Percentiles rank a stretch among this genome's conserved stretches.
These are phyloP conservation scores for Alloplasta piceator DNA, from an alignment of 2,888 invertebrate genomes.

Conservation along the genomic window DNA sequence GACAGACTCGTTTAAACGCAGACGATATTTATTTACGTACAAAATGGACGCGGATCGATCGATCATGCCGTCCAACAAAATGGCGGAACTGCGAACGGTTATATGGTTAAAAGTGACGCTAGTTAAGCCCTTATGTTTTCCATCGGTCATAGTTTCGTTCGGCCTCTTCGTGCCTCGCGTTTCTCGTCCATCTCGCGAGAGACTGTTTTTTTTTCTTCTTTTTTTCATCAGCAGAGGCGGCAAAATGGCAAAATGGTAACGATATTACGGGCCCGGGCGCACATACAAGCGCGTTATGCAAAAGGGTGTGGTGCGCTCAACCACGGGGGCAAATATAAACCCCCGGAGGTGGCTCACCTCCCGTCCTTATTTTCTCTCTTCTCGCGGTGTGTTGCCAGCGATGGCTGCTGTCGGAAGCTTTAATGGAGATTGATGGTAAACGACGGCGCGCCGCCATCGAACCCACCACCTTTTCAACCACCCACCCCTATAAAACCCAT, in stretches of 20 bases:
- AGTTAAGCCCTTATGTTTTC: too few relatives aligned
- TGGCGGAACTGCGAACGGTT: too few relatives aligned
- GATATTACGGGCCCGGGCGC: constrained; percentile 72
- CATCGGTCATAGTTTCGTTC: constrained; percentile 13
- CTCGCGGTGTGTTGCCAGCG: constrained; percentile 66
- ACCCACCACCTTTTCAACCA: constrained; percentile 47
- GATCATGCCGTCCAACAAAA: too few relatives aligned
- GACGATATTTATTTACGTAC: too few relatives aligned
- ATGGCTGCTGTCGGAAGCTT: constrained; percentile 78
- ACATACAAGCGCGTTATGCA: constrained; percentile 69
- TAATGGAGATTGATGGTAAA: constrained; percentile 79
- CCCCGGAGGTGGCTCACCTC: constrained; percentile 52
- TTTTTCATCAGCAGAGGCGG: constrained; percentile 45
- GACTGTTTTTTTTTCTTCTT: neutral
- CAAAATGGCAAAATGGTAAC: constrained; percentile 66
- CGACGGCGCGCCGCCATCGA: constrained; percentile 64
- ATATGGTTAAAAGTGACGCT: too few relatives aligned
- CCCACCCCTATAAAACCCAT: neutral
- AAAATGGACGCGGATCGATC: too few relatives aligned
- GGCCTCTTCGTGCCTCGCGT: constrained; percentile 28
- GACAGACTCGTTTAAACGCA: too few relatives aligned
- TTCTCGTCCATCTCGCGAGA: constrained; percentile 54
- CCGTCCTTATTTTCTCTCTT: constrained; percentile 22
- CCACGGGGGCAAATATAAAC: constrained; percentile 43
- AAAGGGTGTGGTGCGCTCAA: constrained; percentile 61